These are phyloP conservation scores for Lerema accius DNA, from an alignment of 1,140 invertebrate species.

Conservation along the genomic window DNA sequence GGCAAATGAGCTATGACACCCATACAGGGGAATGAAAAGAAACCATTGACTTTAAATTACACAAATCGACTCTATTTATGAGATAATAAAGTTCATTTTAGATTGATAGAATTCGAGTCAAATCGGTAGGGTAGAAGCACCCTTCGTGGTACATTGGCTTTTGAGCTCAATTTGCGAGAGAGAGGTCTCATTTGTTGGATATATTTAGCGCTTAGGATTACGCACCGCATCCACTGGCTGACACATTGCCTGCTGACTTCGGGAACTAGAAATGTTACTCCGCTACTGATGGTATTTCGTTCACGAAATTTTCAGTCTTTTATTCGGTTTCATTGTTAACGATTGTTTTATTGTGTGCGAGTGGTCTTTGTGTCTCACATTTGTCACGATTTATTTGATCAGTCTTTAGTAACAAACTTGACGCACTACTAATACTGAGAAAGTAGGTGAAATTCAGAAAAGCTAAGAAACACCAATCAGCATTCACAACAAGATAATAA, in stretches of 20 bases:
- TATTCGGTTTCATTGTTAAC: too few relatives aligned
- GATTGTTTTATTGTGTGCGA: too few relatives aligned
- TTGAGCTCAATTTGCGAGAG: slow-evolving; percentile 78
- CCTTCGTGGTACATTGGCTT: slow-evolving; percentile 62
- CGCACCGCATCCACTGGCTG: slow-evolving; percentile 27
- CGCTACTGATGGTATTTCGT: not conserved
- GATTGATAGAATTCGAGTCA: slow-evolving; percentile 14
- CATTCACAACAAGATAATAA: too few relatives aligned
- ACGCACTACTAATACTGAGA: too few relatives aligned
- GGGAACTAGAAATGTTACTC: slow-evolving; percentile 1
- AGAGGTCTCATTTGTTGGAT: slow-evolving; percentile 60
- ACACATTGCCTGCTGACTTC: slow-evolving; percentile 28
- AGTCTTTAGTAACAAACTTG: too few relatives aligned
- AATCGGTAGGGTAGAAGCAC: slow-evolving; percentile 51
- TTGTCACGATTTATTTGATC: too few relatives aligned
- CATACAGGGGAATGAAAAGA: slow-evolving; percentile 52
- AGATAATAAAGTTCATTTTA: slow-evolving; percentile 44
- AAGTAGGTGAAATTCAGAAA: too few relatives aligned
- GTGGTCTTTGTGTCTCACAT: too few relatives aligned
- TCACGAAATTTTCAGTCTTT: not conserved
- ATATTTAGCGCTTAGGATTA: slow-evolving; percentile 68
- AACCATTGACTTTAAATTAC: slow-evolving; percentile 27
- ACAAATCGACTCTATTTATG: slow-evolving; percentile 30
- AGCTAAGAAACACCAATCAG: too few relatives aligned
- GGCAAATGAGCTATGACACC: slow-evolving; percentile 76